Percentiles rank a stretch among this genome's conserved stretches.
These are phyloP conservation scores for Cyprinodon diabolis DNA, from an alignment of 2,797 vertebrate species.

Conservation along the genomic window DNA sequence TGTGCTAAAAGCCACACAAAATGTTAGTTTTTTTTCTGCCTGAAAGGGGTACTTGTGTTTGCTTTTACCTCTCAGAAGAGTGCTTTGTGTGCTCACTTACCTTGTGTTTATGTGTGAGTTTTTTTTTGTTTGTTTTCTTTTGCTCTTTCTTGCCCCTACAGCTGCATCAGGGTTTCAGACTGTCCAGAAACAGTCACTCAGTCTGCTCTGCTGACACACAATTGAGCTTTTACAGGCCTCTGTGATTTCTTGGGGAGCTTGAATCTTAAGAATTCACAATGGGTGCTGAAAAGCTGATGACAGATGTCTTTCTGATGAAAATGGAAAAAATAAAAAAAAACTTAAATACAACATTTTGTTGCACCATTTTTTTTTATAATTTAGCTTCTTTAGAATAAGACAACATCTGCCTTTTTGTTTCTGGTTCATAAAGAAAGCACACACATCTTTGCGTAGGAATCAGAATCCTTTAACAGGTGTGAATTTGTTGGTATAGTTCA, in stretches of 20 bases:
- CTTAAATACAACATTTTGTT: slow-evolving; percentile 12
- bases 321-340: neutral
- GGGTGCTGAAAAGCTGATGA: slow-evolving; percentile 62
- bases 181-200: slow-evolving; percentile 55
- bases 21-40: slow-evolving; percentile 66
- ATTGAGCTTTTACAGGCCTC: slow-evolving; percentile 55
- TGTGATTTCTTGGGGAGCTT: slow-evolving; percentile 60
- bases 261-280: slow-evolving; percentile 64
- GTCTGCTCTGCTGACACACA: slow-evolving; percentile 57
- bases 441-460: neutral
- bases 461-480: neutral
- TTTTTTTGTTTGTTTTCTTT: neutral
- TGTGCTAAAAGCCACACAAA: slow-evolving; percentile 65
- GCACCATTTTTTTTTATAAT: slow-evolving; percentile 7
- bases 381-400: slow-evolving; percentile 12
- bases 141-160: slow-evolving; percentile 18
- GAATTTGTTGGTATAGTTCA: neutral
- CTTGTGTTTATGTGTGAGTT: slow-evolving; percentile 25
- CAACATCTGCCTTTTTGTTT: neutral
- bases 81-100: slow-evolving; percentile 66
- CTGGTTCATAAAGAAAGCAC: neutral
- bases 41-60: slow-evolving; percentile 77
- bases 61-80: slow-evolving; percentile 69
- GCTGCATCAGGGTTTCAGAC: slow-evolving; percentile 58
- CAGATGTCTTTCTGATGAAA: slow-evolving; percentile 60